A percentile compares a stretch with the other conserved stretches of the same genome.
Conservation (phyloP, 2,888 invertebrate genomes). For the Rhimphoctona megacephalus region DNA sequence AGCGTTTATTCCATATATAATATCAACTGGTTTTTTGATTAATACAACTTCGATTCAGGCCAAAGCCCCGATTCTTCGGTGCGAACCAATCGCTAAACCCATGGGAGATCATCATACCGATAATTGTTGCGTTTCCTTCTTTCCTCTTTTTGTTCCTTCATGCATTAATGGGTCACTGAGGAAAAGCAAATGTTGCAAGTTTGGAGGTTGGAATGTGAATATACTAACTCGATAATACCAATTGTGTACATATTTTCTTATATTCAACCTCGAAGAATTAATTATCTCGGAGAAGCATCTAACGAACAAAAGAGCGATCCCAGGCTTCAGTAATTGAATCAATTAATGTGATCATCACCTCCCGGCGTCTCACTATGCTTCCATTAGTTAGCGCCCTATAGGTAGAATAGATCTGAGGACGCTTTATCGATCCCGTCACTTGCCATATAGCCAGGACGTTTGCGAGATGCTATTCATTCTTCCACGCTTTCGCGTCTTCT, state of each 20-base stretch:
- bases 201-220: too few species aligned
- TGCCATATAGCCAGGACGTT: conserved; percentile 24
- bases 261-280: conserved; percentile 9
- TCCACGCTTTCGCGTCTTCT: conserved; percentile 8
- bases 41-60: neutral
- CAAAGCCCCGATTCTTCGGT: neutral
- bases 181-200: neutral
- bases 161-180: neutral
- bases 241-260: neutral
- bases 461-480: conserved; percentile 36
- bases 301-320: conserved; percentile 33
- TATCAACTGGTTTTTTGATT: neutral
- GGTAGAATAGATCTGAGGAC: neutral
- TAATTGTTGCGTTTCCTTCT: neutral
- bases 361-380: conserved; percentile 9
- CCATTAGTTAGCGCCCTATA: conserved; percentile 1
- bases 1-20: neutral
- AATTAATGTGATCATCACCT: conserved; percentile 50
- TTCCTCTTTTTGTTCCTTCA: neutral
- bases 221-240: neutral
- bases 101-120: too few species aligned
- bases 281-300: conserved; percentile 32
- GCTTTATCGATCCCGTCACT: conserved; percentile 42
- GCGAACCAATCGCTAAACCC: neutral
- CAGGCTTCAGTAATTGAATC: conserved; percentile 41